Evolutionary conservation across 2,888 invertebrate species (phyloP).

Genomic region (Heteromurus nitidus): DNA sequence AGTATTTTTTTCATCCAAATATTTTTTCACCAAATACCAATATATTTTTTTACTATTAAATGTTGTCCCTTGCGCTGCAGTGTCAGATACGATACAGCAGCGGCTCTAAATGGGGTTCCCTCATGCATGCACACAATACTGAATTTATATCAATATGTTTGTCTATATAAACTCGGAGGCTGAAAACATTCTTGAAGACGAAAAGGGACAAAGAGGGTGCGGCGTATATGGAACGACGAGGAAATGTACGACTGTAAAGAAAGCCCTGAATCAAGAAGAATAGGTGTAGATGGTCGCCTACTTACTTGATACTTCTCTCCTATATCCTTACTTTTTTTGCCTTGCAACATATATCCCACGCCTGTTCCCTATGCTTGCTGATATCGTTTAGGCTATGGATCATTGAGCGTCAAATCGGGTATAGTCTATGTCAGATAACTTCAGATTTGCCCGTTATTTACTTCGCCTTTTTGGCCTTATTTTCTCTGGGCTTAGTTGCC

Average conservation of each 20-base stretch:
- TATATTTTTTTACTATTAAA: constrained; percentile 24
- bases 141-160: not conserved
- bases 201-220: no score
- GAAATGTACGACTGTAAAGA: no score
- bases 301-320: not conserved
- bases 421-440: constrained; percentile 72
- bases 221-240: no score
- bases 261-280: no score
- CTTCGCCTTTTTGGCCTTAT: constrained; percentile 62
- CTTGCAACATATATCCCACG: constrained; percentile 37
- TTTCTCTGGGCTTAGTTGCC: constrained; percentile 35
- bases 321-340: not conserved
- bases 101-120: constrained; percentile 20
- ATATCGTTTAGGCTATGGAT: constrained; percentile 71
- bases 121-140: constrained; percentile 24
- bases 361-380: constrained; percentile 55
- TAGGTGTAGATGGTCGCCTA: no score
- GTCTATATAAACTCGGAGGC: no score
- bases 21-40: constrained; percentile 47
- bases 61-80: not conserved
- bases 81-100: not conserved
- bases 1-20: constrained; percentile 47
- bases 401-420: constrained; percentile 73
- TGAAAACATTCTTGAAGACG: constrained; percentile 27
- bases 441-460: constrained; percentile 70